A percentile compares a stretch with the other conserved stretches of the same genome.
Evolutionary conservation across 2,113 vertebrate species (phyloP).

Genomic region (Cyphomyrus discorhynchus): DNA sequence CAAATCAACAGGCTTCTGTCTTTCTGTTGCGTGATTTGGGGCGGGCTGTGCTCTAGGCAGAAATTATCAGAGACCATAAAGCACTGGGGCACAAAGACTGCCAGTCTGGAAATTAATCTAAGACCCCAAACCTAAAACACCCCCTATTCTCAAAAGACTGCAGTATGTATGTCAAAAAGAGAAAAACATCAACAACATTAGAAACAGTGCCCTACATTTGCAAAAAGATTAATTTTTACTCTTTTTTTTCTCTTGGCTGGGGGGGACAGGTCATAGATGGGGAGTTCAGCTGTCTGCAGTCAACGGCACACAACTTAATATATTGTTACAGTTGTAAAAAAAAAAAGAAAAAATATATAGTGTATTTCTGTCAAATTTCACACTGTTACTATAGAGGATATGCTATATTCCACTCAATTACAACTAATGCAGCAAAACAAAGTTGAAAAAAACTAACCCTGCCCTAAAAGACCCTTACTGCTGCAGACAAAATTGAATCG

Average conservation of each 20-base stretch:
- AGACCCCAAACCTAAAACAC: conserved; percentile 44
- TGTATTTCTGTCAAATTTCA: conserved; percentile 55
- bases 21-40: conserved; percentile 40
- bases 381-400: conserved; percentile 68
- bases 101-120: conserved; percentile 36
- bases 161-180: conserved; percentile 52
- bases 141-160: conserved; percentile 45
- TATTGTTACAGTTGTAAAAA: conserved; percentile 71
- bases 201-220: conserved; percentile 58
- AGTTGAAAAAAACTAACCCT: conserved; percentile 53
- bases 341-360: conserved; percentile 63
- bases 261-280: conserved; percentile 23
- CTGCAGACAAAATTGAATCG: conserved; percentile 54
- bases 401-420: conserved; percentile 66
- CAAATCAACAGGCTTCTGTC: conserved; percentile 48
- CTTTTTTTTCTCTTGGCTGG: conserved; percentile 28
- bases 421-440: conserved; percentile 62
- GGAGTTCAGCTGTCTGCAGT: conserved; percentile 49
- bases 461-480: conserved; percentile 62
- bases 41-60: conserved; percentile 31
- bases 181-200: conserved; percentile 61
- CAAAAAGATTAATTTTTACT: conserved; percentile 46
- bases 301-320: conserved; percentile 68
- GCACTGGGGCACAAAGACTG: conserved; percentile 23
- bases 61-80: conserved; percentile 43